phyloP scores from a whole-genome alignment of 2,113 vertebrate genomes.

The Hydropotes inermis region DNA sequence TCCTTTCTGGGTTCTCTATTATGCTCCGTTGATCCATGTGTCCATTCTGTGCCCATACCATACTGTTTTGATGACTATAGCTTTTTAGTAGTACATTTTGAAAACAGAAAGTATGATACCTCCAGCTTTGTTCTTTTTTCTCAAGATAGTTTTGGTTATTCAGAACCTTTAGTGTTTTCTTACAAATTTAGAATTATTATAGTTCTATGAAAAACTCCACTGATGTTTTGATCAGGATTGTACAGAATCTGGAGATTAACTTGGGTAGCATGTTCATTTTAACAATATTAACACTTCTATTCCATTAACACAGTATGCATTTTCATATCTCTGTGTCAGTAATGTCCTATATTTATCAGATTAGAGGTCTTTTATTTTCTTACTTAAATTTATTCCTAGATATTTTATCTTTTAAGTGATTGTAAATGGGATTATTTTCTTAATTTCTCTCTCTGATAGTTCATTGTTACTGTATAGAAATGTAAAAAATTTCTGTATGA shows the following conservation, averaged over 20 bases:
- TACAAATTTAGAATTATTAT: neutral
- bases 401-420: neutral
- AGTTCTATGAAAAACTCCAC: neutral
- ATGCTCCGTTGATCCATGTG: neutral
- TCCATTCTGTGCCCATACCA: neutral
- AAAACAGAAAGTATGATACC: neutral
- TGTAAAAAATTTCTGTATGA: neutral
- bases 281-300: neutral
- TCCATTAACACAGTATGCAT: neutral
- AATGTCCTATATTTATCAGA: neutral
- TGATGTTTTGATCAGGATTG: neutral
- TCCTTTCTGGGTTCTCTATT: neutral
- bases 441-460: neutral
- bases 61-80: neutral
- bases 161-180: neutral
- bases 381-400: neutral
- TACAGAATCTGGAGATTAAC: neutral
- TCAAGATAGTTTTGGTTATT: neutral
- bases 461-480: neutral
- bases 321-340: neutral
- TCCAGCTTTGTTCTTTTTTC: neutral
- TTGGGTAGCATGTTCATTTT: neutral
- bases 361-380: neutral
- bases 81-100: neutral
- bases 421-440: neutral